Evolutionary conservation across 2,888 invertebrate genomes (phyloP), one percentile per base, ranked within the genome.

Genomic region (Sphaerophoria taeniata): DNA sequence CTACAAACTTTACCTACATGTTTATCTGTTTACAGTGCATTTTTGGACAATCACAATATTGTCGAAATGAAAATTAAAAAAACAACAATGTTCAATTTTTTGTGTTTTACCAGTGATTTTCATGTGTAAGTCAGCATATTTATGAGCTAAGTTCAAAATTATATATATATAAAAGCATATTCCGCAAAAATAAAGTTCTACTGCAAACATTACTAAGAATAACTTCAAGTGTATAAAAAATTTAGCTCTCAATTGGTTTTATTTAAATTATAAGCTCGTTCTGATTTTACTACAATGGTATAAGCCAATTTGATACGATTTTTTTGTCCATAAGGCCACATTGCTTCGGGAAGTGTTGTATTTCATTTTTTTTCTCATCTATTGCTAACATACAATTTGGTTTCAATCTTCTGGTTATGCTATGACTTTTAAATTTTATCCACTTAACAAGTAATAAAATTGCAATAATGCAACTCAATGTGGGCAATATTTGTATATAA

Each of bases 371-470:
- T 49, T 49, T 39, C 43, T 31, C 4, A 58, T 33, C 51, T 53
- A 49, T 67, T 67, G 31, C 56, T 73, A 51, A 61, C 33, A 55
- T 49, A 77, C 61, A 79, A 65, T 77, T 73, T 73, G 65, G 81
- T 81, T 53, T 55, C 69, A 69, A 76, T 72, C 85, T 85, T 85
- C 85, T 85, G 85, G 85, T 80, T 85, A 85, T 85, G 85, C 80
- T 81, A 85, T 85, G 85, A 85, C 80, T 85, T 83, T 47, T 51
- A 60, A 70, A 58, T 39, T 63, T 56, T 60, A 76, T 53, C 71
- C 76, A 51, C 71, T 72, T 74, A 49, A 78, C 56, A 73, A 47
- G n/a, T 36, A 31, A 53, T 47, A 60, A 49, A 74, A 83, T 70
- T 74, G 69, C 24, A 70, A 65, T 45, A 63, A 53, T 69, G 24